A percentile compares a stretch with the other conserved stretches of the same genome.
These are phyloP conservation scores for Semaprochilodus insignis DNA, from an alignment of 2,797 vertebrate species.

Conservation along the genomic window DNA sequence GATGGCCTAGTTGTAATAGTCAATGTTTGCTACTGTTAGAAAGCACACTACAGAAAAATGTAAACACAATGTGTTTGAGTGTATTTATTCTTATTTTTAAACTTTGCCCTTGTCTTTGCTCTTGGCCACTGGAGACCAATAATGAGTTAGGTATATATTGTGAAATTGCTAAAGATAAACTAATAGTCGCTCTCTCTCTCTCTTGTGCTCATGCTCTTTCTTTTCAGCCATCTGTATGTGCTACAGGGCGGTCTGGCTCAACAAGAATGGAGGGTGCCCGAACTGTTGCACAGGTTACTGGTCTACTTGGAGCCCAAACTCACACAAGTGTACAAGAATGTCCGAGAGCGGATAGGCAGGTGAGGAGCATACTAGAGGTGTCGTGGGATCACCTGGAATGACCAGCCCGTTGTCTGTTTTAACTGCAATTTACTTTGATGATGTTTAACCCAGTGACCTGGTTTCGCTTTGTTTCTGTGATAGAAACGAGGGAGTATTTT, in stretches of 20 bases:
- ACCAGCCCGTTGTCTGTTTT: neutral
- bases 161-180: too few relatives aligned
- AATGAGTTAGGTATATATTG: too few relatives aligned
- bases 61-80: too few relatives aligned
- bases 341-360: slow-evolving; percentile 97
- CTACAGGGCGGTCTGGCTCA: slow-evolving; percentile 96
- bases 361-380: slow-evolving; percentile 59
- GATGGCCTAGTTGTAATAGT: too few relatives aligned
- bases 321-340: slow-evolving; percentile 97
- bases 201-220: neutral
- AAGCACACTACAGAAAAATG: too few relatives aligned
- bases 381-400: neutral
- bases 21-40: too few relatives aligned
- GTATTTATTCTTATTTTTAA: too few relatives aligned
- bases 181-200: neutral
- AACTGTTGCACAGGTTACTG: slow-evolving; percentile 91
- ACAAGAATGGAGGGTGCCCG: slow-evolving; percentile 96
- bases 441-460: neutral
- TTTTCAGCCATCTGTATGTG: slow-evolving; percentile 88
- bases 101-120: too few relatives aligned
- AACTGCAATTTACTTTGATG: neutral
- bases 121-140: too few relatives aligned
- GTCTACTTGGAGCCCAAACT: slow-evolving; percentile 95
- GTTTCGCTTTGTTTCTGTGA: neutral
- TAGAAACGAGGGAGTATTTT: neutral